phyloP scores from a whole-genome alignment of 2,113 vertebrate genomes.

The Ariopsis seemanni region DNA sequence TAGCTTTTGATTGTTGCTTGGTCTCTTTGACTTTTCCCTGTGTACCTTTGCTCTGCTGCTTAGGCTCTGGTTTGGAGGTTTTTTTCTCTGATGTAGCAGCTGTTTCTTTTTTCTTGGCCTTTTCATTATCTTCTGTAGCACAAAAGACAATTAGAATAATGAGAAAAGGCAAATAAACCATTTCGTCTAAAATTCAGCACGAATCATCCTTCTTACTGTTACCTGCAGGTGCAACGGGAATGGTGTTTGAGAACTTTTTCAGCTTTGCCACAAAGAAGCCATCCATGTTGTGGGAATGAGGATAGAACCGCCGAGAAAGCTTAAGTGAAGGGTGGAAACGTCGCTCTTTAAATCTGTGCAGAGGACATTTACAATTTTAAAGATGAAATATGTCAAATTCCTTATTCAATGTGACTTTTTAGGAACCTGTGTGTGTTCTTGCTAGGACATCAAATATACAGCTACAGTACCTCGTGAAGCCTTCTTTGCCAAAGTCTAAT shows the following conservation, averaged over 20 bases:
- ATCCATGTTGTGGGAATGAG: conserved; percentile 96
- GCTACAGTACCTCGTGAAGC: conserved; percentile 84
- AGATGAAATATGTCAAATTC: not conserved
- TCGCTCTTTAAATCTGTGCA: conserved; percentile 82
- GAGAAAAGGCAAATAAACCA: too few relatives aligned
- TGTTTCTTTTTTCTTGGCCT: conserved; percentile 49
- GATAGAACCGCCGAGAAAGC: conserved; percentile 86
- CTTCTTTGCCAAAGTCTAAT: conserved; percentile 94
- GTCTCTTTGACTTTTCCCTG: conserved; percentile 22
- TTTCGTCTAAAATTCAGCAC: not conserved
- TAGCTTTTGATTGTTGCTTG: conserved; percentile 8
- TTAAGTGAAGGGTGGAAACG: conserved; percentile 90
- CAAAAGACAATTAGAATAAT: not conserved
- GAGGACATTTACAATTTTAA: not conserved
- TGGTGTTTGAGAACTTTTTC: conserved; percentile 90
- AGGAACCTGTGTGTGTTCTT: not conserved
- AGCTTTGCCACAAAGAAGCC: conserved; percentile 96
- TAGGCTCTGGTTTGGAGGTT: conserved; percentile 46
- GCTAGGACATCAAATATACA: not conserved
- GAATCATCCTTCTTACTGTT: conserved; percentile 51
- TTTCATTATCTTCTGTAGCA: conserved; percentile 51
- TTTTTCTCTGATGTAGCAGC: conserved; percentile 50
- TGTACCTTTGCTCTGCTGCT: conserved; percentile 8
- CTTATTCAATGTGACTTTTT: not conserved
- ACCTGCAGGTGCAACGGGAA: conserved; percentile 74